A percentile compares a stretch with the other conserved stretches of the same genome.
Evolutionary conservation across 2,888 invertebrate species (phyloP).

Genomic region (Pharmacophagus antenor): DNA sequence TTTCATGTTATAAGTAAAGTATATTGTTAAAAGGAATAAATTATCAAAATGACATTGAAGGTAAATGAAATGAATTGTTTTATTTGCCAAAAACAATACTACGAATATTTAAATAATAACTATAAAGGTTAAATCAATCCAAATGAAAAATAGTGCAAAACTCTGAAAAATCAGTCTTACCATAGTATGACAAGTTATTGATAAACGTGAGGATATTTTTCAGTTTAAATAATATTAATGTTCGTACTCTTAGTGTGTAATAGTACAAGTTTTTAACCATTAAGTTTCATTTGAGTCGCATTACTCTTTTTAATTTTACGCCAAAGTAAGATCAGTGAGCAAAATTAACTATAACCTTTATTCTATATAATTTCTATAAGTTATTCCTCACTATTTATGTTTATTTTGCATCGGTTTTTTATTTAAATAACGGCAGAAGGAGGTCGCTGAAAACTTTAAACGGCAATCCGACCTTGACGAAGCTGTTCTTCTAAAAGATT

Average conservation of each 20-base stretch:
- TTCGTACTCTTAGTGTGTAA: not conserved
- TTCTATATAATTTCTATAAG: constrained; percentile 29
- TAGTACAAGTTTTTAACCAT: not conserved
- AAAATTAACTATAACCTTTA: constrained; percentile 34
- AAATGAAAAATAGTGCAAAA: too few relatives aligned
- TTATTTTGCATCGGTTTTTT: constrained; percentile 69
- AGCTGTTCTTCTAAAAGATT: constrained; percentile 90
- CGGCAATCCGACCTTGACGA: constrained; percentile 85
- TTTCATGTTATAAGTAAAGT: too few relatives aligned
- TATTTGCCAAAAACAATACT: too few relatives aligned
- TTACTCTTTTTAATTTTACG: constrained; percentile 57
- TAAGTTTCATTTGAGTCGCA: not conserved
- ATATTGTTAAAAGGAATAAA: too few relatives aligned
- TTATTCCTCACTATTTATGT: constrained; percentile 57
- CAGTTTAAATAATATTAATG: not conserved
- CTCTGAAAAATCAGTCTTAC: too few relatives aligned
- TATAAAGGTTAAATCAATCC: too few relatives aligned
- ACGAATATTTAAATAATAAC: too few relatives aligned
- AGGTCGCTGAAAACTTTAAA: constrained; percentile 63
- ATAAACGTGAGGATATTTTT: too few relatives aligned
- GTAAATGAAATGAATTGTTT: too few relatives aligned
- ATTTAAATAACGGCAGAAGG: constrained; percentile 66
- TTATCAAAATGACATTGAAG: too few relatives aligned
- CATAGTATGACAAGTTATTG: too few relatives aligned
- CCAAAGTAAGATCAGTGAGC: constrained; percentile 79